Evolutionary conservation across 1,140 invertebrate species (phyloP).

Genomic region (Gryllus bimaculatus): DNA sequence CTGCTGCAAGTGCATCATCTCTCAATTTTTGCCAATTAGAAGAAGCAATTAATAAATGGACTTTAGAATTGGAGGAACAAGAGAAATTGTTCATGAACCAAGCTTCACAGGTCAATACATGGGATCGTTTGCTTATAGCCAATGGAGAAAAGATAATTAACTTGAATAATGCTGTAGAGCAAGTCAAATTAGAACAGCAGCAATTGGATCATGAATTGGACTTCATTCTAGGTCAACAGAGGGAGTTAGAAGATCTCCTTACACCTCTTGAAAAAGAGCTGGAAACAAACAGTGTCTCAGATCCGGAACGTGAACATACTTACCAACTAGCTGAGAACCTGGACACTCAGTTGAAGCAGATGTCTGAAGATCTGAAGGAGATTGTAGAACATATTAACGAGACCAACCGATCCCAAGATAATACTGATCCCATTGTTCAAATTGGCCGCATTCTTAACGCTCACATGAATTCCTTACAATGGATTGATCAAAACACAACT

Average conservation of each 20-base stretch:
- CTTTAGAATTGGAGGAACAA: constrained; percentile 83
- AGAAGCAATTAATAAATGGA: constrained; percentile 94
- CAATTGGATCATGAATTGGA: constrained; percentile 88
- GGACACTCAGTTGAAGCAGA: constrained; percentile 84
- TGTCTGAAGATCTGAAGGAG: constrained; percentile 90
- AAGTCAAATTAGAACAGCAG: constrained; percentile 80
- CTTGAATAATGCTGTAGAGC: constrained; percentile 73
- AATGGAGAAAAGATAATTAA: constrained; percentile 80
- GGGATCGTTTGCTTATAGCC: constrained; percentile 81
- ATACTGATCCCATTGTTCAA: constrained; percentile 79
- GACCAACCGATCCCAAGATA: constrained; percentile 71
- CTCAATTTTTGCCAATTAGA: constrained; percentile 84
- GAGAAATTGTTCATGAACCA: constrained; percentile 89
- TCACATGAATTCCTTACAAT: constrained; percentile 92
- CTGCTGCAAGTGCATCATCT: constrained; percentile 35
- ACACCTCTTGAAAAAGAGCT: constrained; percentile 75
- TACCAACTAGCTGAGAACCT: constrained; percentile 82
- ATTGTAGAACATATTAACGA: constrained; percentile 91
- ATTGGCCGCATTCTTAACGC: constrained; percentile 90
- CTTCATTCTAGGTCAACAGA: constrained; percentile 85
- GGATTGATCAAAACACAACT: constrained; percentile 72
- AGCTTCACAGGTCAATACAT: constrained; percentile 87
- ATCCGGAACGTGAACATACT: constrained; percentile 78
- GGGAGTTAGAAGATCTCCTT: constrained; percentile 81
- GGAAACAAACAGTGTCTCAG: constrained; percentile 53